Evolutionary conservation across 2,113 vertebrate species (phyloP).

Genomic region (Cinclus mexicanus): DNA sequence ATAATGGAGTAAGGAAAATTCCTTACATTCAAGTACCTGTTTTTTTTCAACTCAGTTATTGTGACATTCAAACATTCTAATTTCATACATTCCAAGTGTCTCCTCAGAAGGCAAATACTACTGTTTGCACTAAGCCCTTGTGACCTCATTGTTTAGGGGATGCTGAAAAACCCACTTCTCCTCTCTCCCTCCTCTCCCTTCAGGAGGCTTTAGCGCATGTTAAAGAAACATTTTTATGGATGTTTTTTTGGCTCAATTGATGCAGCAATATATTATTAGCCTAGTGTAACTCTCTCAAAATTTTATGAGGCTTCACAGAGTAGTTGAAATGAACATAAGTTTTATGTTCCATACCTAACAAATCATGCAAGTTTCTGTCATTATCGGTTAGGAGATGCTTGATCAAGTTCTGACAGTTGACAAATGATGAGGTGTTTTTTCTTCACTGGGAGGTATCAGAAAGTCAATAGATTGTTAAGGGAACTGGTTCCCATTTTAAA

Average conservation of each 20-base stretch:
- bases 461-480: slow-evolving; percentile 1
- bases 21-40: background rate
- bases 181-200: background rate
- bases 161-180: background rate
- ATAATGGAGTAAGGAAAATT: background rate
- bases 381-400: slow-evolving; percentile 19
- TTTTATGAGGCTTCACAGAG: slow-evolving; percentile 55
- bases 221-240: background rate
- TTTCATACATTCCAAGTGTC: background rate
- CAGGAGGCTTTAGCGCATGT: background rate
- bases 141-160: background rate
- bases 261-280: background rate
- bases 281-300: slow-evolving; percentile 22
- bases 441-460: background rate
- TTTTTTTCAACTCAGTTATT: background rate
- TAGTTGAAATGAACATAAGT: slow-evolving; percentile 22
- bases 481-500: background rate
- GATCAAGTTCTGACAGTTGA: background rate
- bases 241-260: slow-evolving; percentile 40
- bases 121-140: background rate
- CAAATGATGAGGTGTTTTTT: background rate
- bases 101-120: background rate
- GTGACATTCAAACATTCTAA: background rate
- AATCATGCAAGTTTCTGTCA: slow-evolving; percentile 27
- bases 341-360: slow-evolving; percentile 37